These are phyloP conservation scores for Spatulosminthurus flaviceps DNA, from an alignment of 2,888 invertebrate species.

Conservation along the genomic window DNA sequence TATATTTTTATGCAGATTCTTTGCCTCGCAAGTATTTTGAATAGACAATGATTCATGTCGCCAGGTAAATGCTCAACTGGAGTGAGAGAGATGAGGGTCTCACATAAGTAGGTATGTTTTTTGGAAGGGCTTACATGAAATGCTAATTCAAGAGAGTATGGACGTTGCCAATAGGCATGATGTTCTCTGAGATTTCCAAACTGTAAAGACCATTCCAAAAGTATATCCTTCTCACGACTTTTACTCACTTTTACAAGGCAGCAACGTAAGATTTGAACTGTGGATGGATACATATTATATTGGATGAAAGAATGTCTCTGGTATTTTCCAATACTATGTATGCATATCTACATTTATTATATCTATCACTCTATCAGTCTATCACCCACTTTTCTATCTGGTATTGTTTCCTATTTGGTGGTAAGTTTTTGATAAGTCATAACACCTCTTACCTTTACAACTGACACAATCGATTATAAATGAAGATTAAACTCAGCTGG, in stretches of 20 bases:
- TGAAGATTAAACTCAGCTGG: conserved; percentile 28
- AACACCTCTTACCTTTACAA: conserved; percentile 32
- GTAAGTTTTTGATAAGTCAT: conserved; percentile 31
- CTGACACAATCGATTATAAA: conserved; percentile 30
- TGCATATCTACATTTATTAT: too few species aligned
- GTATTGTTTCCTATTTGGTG: background rate
- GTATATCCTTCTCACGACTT: background rate
- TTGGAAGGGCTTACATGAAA: conserved; percentile 1
- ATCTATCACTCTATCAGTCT: background rate
- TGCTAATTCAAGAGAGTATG: conserved; percentile 10
- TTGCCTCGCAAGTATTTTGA: background rate
- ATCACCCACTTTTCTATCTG: too few species aligned
- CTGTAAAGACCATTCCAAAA: background rate
- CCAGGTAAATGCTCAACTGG: background rate
- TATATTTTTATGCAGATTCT: background rate
- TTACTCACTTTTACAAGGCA: background rate
- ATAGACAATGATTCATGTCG: conserved; percentile 13
- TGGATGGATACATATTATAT: background rate
- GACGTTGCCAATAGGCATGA: background rate
- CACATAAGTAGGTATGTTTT: background rate
- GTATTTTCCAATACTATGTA: background rate
- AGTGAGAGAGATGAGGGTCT: background rate
- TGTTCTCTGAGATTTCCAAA: background rate
- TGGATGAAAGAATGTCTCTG: background rate
- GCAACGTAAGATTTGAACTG: background rate